Conservation (phyloP, 2,113 vertebrate species). For the Suncus etruscus region DNA sequence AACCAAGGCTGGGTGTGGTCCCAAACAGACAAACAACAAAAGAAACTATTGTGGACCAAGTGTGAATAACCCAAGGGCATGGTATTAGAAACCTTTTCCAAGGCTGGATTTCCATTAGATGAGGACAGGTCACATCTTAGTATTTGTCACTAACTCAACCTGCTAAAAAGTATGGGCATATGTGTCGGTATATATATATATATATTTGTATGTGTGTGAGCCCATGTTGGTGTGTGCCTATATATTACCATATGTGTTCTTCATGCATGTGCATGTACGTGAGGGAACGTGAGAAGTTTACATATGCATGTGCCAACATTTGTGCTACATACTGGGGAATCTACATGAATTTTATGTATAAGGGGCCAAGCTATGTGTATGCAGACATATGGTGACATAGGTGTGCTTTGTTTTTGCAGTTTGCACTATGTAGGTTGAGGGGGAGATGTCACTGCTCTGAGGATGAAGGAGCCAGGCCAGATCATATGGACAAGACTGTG, state of each 20-base stretch:
- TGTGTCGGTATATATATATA: background rate
- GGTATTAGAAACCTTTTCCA: background rate
- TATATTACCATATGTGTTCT: background rate
- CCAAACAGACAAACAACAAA: too few species aligned
- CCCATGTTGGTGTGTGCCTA: background rate
- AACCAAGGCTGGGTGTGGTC: too few species aligned
- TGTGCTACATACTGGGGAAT: too few species aligned
- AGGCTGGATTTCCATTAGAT: background rate
- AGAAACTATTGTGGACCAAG: background rate
- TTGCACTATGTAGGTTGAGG: too few species aligned
- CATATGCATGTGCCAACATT: background rate
- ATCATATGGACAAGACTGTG: background rate
- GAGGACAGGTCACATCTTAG: fast-evolving
- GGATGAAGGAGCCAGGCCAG: background rate
- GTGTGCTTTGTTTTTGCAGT: too few species aligned
- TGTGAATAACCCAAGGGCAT: background rate
- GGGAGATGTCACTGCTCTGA: too few species aligned
- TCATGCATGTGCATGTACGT: background rate
- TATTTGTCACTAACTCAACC: background rate
- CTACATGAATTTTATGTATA: too few species aligned
- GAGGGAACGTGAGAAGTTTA: background rate
- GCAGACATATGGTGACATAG: too few species aligned
- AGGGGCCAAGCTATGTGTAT: too few species aligned
- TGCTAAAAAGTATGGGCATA: fast-evolving
- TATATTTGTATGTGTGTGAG: background rate